Evolutionary conservation across 2,888 invertebrate genomes (phyloP).

Genomic region (Eristalinus sepulchralis): DNA sequence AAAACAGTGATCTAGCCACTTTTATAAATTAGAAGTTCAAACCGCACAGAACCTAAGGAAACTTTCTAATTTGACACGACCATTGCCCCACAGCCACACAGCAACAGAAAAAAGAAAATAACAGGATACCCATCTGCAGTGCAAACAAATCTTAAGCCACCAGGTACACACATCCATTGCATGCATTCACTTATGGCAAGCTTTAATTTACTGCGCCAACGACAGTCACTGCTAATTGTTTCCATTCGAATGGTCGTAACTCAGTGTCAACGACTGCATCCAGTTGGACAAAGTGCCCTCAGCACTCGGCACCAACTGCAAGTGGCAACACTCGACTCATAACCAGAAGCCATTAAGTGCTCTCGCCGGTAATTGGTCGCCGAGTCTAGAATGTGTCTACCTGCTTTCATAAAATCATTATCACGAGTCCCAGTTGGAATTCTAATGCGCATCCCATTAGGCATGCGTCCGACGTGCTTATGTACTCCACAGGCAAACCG

Average conservation of each 20-base stretch:
- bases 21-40: too few species aligned
- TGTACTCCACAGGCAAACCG: conserved; percentile 47
- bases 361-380: not conserved
- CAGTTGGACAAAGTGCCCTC: not conserved
- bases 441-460: conserved; percentile 34
- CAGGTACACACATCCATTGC: not conserved
- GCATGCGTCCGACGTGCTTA: conserved; percentile 34
- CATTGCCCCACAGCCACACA: too few species aligned
- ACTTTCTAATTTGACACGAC: too few species aligned
- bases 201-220: not conserved
- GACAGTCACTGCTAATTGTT: not conserved
- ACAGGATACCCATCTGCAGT: too few species aligned
- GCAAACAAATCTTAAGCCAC: too few species aligned
- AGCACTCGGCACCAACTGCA: not conserved
- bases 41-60: too few species aligned
- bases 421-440: conserved; percentile 2
- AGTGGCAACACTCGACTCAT: not conserved
- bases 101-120: too few species aligned
- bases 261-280: not conserved
- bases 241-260: not conserved
- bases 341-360: not conserved
- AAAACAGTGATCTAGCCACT: too few species aligned
- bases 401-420: not conserved
- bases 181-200: not conserved
- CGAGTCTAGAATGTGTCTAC: not conserved